These are phyloP conservation scores for Equus quagga DNA, from an alignment of 2,113 vertebrate species.

Conservation along the genomic window DNA sequence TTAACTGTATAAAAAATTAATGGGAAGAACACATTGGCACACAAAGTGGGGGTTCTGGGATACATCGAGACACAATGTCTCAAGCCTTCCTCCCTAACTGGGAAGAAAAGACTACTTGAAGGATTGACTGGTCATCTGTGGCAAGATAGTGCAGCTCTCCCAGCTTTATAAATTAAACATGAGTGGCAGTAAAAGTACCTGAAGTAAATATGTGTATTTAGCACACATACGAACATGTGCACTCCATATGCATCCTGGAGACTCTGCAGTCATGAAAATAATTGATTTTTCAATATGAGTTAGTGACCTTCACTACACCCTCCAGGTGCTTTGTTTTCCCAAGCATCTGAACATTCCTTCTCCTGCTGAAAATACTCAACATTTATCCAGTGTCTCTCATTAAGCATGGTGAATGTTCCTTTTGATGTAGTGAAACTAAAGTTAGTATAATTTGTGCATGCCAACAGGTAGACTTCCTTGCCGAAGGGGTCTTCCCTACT, in stretches of 20 bases:
- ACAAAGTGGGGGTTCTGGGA: background rate
- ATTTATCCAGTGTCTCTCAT: slow-evolving; percentile 68
- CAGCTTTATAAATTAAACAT: slow-evolving; percentile 75
- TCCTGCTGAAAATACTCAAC: background rate
- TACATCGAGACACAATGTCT: background rate
- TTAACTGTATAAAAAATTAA: slow-evolving; percentile 20
- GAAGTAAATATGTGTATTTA: slow-evolving; percentile 7
- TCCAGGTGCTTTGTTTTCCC: slow-evolving; percentile 51
- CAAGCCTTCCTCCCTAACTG: background rate
- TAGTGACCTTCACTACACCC: slow-evolving; percentile 57
- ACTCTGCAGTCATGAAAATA: slow-evolving; percentile 33
- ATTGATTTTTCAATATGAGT: slow-evolving; percentile 47
- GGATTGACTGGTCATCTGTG: background rate
- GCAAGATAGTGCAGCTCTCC: background rate
- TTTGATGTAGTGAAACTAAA: slow-evolving; percentile 58
- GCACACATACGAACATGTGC: background rate
- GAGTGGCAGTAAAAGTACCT: slow-evolving; percentile 32
- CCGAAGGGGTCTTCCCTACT: slow-evolving; percentile 47
- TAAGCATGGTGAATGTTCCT: slow-evolving; percentile 66
- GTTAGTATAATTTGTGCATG: slow-evolving; percentile 47
- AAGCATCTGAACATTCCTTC: slow-evolving; percentile 63
- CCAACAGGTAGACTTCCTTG: slow-evolving; percentile 57
- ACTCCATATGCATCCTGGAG: background rate
- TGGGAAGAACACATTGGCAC: background rate
- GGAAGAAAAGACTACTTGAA: background rate